Base-by-base conservation (phyloP, 1,140 invertebrate species). In the Drosophila pruinosa region DNA sequence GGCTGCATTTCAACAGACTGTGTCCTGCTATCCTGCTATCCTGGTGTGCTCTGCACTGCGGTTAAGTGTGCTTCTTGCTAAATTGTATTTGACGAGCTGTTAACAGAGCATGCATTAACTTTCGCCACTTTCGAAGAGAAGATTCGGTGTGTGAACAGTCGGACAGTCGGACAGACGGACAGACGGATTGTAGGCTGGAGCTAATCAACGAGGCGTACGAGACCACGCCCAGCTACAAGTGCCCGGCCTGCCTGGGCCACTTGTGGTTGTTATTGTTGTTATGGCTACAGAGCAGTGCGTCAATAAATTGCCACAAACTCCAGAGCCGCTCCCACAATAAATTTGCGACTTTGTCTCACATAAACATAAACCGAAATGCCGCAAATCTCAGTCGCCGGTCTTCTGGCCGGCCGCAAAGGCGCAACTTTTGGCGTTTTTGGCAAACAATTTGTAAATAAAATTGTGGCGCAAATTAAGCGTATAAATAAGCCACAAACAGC, bases 401-500 rank as follows among this genome's bases (percentile, higher is more conserved):
- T 8, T 3, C 50, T 4, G 36, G 50, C 39, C 24, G 48, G 57
- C 75, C 78, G 22, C 72, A 82, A n/a, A 72, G 73, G 48, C 63
- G 62, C 63, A 78, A 82, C 81, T 80, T 71, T 79, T 64, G 79
- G 72, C 75, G 71, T 64, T 74, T n/a, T 74, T 58, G 74, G 83
- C 73, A 85, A n/a, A 81, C 81, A 85, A 88, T 85, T 88, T 85
- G 81, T 88, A 85, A 88, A 85, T 88, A 81, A 85, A 85, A 85
- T 85, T 85, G 81, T 67, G 82, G 82, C 81, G 82, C 81, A 85
- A 85, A 85, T 85, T 85, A 85, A 85, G 81, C 81, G 82, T 81
- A 85, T 85, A 88, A 85, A 88, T 85, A 85, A 85, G 81, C 82
- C 82, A 73, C 78, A 63, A 74, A 83, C 57, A 65, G 52, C 58